A percentile compares a stretch with the other conserved stretches of the same genome.
phyloP scores from a whole-genome alignment of 2,888 invertebrate species.

The Panzeria rudis region DNA sequence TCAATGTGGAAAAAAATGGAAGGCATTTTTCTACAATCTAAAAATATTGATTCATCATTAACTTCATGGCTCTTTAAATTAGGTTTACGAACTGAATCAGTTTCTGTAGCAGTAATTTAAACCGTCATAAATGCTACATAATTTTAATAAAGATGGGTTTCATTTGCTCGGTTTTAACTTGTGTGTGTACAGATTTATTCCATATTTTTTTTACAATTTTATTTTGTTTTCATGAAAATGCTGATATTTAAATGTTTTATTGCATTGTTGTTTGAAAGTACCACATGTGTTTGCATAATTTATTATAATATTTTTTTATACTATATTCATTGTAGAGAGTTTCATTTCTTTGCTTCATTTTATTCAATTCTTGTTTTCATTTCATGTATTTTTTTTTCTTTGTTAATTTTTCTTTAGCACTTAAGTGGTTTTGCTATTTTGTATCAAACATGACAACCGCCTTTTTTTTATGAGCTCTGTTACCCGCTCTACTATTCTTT shows the following conservation, averaged over 20 bases:
- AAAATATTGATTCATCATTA: no score
- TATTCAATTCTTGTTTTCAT: slow-evolving; percentile 31
- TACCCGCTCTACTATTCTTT: background rate
- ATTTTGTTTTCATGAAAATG: slow-evolving; percentile 19
- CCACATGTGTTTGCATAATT: slow-evolving; percentile 72
- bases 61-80: background rate
- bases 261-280: slow-evolving; percentile 62
- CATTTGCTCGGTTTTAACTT: background rate
- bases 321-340: slow-evolving; percentile 25
- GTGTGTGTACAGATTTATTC: slow-evolving; percentile 6
- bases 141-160: background rate
- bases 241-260: slow-evolving; percentile 67
- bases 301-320: slow-evolving; percentile 50
- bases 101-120: background rate
- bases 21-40: no score
- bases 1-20: no score
- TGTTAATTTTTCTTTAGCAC: slow-evolving; percentile 49
- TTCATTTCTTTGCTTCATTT: slow-evolving; percentile 42
- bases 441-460: slow-evolving; percentile 61
- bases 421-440: slow-evolving; percentile 71
- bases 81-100: background rate
- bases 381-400: slow-evolving; percentile 15
- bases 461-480: slow-evolving; percentile 21
- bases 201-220: background rate
- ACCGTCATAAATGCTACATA: no score